Evolutionary conservation across 1,140 invertebrate species (phyloP).

Genomic region (Cherax destructor): DNA sequence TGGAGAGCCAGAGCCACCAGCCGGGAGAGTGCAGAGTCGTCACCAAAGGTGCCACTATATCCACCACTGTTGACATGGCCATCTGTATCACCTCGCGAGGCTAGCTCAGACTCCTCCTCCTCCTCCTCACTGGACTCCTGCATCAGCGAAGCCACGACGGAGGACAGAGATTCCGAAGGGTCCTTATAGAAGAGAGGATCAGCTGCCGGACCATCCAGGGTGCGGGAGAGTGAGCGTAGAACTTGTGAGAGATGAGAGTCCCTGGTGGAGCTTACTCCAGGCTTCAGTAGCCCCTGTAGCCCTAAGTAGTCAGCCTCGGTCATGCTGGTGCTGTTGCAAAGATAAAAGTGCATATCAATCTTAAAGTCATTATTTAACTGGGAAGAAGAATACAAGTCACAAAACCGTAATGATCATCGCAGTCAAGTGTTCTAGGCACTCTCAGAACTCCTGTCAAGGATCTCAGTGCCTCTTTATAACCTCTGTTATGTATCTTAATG

Average conservation of each 20-base stretch:
- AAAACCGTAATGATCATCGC: no score
- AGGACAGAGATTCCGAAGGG: not conserved
- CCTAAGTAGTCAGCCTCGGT: not conserved
- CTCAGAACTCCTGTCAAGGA: no score
- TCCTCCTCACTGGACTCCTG: constrained; percentile 16
- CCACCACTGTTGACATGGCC: not conserved
- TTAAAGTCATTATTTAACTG: no score
- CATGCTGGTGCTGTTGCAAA: not conserved
- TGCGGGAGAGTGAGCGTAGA: not conserved
- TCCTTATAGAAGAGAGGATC: not conserved
- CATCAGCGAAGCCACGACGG: not conserved
- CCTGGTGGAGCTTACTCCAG: not conserved
- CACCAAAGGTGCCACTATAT: not conserved
- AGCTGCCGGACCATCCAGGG: not conserved
- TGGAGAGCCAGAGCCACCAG: constrained; percentile 20
- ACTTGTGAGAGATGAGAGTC: not conserved
- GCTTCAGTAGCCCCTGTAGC: not conserved
- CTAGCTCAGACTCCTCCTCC: not conserved
- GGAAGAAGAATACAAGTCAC: no score
- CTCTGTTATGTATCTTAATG: no score
- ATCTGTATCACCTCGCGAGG: not conserved
- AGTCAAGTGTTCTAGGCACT: no score
- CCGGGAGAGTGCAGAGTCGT: constrained; percentile 7
- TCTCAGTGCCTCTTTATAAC: no score
- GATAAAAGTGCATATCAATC: no score